These are phyloP conservation scores for Lampropteryx suffumata DNA, from an alignment of 2,888 invertebrate species.

Conservation along the genomic window DNA sequence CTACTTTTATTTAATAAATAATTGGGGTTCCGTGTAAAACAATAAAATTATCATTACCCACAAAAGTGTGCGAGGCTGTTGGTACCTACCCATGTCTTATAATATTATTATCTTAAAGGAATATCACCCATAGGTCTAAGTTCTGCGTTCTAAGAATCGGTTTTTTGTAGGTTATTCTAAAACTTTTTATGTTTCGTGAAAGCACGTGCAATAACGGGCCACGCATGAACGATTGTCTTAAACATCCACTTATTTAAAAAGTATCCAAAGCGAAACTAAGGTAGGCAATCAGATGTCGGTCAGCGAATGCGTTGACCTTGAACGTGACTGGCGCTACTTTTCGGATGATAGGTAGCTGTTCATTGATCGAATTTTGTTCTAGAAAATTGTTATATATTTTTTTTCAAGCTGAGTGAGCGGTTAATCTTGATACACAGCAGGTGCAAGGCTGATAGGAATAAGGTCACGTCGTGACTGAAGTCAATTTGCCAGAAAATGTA, in stretches of 20 bases:
- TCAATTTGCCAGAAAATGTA: constrained; percentile 26
- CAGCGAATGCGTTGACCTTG: constrained; percentile 66
- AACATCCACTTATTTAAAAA: not conserved
- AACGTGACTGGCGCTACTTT: constrained; percentile 58
- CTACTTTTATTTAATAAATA: too few relatives aligned
- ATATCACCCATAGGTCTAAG: too few relatives aligned
- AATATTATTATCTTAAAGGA: too few relatives aligned
- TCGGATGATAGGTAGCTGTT: constrained; percentile 27
- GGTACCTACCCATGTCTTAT: too few relatives aligned
- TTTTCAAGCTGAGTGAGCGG: constrained; percentile 11
- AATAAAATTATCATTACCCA: too few relatives aligned
- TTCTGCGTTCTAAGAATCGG: too few relatives aligned
- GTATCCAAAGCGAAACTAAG: not conserved
- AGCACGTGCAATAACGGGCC: too few relatives aligned
- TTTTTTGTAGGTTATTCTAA: too few relatives aligned
- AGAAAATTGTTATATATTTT: constrained; percentile 20
- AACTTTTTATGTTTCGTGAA: too few relatives aligned
- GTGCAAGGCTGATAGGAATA: constrained; percentile 50
- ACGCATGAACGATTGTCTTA: too few relatives aligned
- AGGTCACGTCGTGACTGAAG: constrained; percentile 48
- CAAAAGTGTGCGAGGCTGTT: too few relatives aligned
- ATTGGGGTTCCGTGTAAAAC: too few relatives aligned
- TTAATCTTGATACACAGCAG: constrained; percentile 32
- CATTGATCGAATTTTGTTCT: constrained; percentile 29
- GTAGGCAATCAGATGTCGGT: constrained; percentile 46